These are phyloP conservation scores for Dicaeum eximium DNA, from an alignment of 2,113 vertebrate genomes.

Conservation along the genomic window DNA sequence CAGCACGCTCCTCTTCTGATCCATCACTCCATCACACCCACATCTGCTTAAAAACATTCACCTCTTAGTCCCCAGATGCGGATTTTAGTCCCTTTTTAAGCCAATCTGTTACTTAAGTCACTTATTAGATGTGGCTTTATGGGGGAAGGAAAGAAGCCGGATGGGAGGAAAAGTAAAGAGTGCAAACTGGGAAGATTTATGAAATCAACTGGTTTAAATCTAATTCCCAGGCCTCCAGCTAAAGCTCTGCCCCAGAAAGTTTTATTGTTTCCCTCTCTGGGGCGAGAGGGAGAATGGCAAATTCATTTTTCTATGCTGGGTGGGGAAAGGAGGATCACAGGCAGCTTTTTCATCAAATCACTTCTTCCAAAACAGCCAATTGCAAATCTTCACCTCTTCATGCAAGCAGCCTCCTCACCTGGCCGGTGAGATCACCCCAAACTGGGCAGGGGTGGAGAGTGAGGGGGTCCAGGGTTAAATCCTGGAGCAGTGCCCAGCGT, in stretches of 20 bases:
- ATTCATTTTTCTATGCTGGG: background rate
- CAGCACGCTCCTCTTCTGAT: background rate
- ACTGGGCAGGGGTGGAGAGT: background rate
- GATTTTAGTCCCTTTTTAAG: background rate
- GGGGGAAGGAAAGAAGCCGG: background rate
- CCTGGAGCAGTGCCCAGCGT: background rate
- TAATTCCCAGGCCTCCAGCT: background rate
- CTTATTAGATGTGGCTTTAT: background rate
- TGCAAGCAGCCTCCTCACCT: accelerated
- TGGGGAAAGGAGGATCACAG: background rate
- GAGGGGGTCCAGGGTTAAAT: background rate
- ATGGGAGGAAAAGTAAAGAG: background rate
- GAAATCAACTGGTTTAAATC: background rate
- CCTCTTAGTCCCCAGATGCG: background rate
- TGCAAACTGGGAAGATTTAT: background rate
- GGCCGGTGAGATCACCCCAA: background rate
- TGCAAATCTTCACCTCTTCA: background rate
- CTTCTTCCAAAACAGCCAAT: background rate
- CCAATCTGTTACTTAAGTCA: background rate
- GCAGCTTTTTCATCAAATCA: background rate
- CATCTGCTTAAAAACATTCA: background rate
- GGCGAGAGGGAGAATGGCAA: background rate
- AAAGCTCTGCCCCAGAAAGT: background rate
- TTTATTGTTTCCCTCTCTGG: background rate
- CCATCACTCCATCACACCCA: background rate